These are phyloP conservation scores for Oreochromis aureus DNA, from an alignment of 2,113 vertebrate species.

Conservation along the genomic window DNA sequence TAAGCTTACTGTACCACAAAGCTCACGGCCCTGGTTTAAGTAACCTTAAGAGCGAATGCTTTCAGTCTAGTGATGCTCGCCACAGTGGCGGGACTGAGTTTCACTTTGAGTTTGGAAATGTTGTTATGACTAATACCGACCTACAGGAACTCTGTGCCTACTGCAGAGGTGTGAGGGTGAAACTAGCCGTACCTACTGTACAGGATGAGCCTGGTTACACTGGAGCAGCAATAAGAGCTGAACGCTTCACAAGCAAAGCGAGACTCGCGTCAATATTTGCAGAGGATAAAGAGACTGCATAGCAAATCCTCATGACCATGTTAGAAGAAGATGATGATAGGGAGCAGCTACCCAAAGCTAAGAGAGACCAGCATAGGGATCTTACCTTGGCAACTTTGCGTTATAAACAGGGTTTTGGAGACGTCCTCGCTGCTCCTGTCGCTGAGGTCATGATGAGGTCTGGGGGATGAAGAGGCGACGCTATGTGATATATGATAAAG, in stretches of 20 bases:
- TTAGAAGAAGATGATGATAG: neutral
- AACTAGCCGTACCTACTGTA: neutral
- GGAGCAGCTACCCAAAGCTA: neutral
- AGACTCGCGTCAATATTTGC: neutral
- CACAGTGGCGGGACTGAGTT: neutral
- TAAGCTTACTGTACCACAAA: neutral
- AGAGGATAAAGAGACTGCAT: neutral
- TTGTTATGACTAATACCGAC: neutral
- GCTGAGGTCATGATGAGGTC: slow-evolving; percentile 28
- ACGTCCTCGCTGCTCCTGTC: neutral
- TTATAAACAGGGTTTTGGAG: neutral
- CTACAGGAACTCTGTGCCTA: neutral
- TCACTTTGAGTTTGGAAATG: slow-evolving; percentile 11
- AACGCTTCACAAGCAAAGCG: neutral
- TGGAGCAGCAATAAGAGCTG: slow-evolving; percentile 1
- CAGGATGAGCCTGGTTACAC: neutral
- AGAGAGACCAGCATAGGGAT: neutral
- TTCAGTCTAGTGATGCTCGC: neutral
- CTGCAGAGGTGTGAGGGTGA: neutral
- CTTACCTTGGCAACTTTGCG: slow-evolving; percentile 37
- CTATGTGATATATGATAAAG: neutral
- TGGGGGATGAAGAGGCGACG: neutral
- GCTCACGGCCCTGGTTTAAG: neutral
- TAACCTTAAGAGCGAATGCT: neutral
- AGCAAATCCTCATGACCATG: neutral